Evolutionary conservation across 2,888 invertebrate species (phyloP).

Genomic region (Cerastis leucographa): DNA sequence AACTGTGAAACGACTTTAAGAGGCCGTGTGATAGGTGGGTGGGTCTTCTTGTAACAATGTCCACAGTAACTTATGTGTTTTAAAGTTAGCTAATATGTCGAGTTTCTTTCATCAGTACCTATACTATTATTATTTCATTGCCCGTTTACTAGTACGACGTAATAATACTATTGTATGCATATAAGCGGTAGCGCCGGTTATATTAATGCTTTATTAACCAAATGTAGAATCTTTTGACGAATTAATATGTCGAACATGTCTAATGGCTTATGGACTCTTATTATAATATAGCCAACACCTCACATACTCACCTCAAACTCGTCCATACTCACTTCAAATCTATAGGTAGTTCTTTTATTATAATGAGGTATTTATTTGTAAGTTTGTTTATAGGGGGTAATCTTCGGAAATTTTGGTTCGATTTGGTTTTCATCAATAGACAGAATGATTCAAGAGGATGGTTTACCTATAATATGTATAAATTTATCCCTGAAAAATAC

Average conservation of each 20-base stretch:
- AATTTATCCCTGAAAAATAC: no score
- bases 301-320: no score
- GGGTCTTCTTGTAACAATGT: background rate
- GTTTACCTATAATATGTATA: no score
- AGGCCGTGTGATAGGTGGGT: background rate
- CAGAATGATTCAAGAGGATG: no score
- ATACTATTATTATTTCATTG: background rate
- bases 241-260: conserved; percentile 17
- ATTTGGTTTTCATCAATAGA: no score
- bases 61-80: background rate
- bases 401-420: background rate
- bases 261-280: background rate
- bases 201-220: background rate
- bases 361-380: background rate
- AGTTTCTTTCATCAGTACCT: background rate
- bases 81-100: background rate
- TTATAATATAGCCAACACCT: conserved; percentile 5
- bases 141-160: background rate
- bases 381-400: background rate
- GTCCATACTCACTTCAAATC: background rate
- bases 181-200: conserved; percentile 1
- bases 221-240: background rate
- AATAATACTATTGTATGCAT: conserved; percentile 7
- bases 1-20: background rate
- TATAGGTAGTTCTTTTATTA: no score